These are phyloP conservation scores for Zaprionus bogoriensis DNA, from an alignment of 2,888 invertebrate genomes.

Conservation along the genomic window DNA sequence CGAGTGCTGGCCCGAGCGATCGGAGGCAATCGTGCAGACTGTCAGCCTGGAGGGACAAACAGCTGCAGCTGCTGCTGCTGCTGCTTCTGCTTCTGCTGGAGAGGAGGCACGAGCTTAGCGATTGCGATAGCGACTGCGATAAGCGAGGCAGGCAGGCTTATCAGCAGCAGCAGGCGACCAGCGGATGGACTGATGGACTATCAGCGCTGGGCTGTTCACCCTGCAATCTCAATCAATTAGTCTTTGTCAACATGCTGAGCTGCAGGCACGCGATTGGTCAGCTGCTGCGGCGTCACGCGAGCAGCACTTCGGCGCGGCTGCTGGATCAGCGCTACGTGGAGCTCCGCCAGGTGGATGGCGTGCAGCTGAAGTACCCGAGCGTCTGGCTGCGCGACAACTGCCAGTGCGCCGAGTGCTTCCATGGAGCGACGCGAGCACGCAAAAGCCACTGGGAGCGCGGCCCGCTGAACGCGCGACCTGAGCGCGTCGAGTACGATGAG, in stretches of 20 bases:
- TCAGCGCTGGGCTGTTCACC: slow-evolving; percentile 34
- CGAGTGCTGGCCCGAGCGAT: slow-evolving; percentile 80
- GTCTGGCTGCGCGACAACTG: slow-evolving; percentile 91
- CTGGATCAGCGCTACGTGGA: slow-evolving; percentile 53
- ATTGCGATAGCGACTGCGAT: slow-evolving; percentile 14
- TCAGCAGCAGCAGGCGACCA: slow-evolving; percentile 18
- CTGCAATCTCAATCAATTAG: slow-evolving; percentile 16
- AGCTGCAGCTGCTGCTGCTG: not conserved
- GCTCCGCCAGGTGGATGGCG: slow-evolving; percentile 32
- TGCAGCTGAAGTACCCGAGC: slow-evolving; percentile 85
- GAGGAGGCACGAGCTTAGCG: not conserved
- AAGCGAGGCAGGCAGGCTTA: slow-evolving; percentile 19
- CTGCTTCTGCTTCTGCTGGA: too few species aligned
- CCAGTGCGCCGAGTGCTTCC: slow-evolving; percentile 87
- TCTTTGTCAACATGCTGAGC: slow-evolving; percentile 56
- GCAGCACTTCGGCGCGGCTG: slow-evolving; percentile 28
- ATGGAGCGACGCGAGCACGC: slow-evolving; percentile 85
- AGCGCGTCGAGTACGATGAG: slow-evolving; percentile 36
- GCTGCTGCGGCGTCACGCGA: slow-evolving; percentile 23
- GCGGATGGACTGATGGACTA: slow-evolving; percentile 33
- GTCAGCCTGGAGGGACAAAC: slow-evolving; percentile 20
- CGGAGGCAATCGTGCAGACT: slow-evolving; percentile 69
- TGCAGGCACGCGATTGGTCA: slow-evolving; percentile 59
- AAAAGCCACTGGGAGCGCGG: slow-evolving; percentile 85
- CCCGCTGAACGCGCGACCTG: slow-evolving; percentile 83